Percentiles rank a stretch among this genome's conserved stretches.
These are phyloP conservation scores for Puntigrus tetrazona DNA, from an alignment of 2,113 vertebrate genomes.

Conservation along the genomic window DNA sequence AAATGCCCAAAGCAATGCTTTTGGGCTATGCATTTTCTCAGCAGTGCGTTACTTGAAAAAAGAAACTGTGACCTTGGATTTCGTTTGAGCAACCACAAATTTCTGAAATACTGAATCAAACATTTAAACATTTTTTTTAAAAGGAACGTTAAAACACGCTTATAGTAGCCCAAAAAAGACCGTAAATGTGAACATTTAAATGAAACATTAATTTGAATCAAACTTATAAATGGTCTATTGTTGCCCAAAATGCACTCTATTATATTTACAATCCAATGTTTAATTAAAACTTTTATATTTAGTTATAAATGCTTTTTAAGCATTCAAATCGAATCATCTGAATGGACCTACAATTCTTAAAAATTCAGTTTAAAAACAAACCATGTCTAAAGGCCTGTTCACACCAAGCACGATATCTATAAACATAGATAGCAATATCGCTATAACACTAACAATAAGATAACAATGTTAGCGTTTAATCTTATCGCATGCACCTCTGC, in stretches of 20 bases:
- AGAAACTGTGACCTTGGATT: neutral
- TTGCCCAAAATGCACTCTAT: neutral
- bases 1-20: neutral
- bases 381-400: neutral
- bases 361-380: neutral
- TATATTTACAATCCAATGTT: no score
- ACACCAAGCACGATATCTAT: no score
- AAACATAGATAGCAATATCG: no score
- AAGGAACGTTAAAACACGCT: neutral
- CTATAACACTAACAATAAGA: no score
- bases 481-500: no score
- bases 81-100: neutral
- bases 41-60: neutral
- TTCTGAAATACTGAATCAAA: neutral
- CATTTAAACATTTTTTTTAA: neutral
- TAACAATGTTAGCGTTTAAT: no score
- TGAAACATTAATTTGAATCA: neutral
- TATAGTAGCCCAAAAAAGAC: neutral
- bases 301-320: neutral
- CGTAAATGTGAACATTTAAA: no score
- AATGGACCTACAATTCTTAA: no score
- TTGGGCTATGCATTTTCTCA: neutral
- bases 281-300: neutral
- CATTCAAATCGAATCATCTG: neutral
- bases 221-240: neutral